Base-by-base conservation (phyloP, 2,888 invertebrate genomes). In the Ophioninae sp. region DNA sequence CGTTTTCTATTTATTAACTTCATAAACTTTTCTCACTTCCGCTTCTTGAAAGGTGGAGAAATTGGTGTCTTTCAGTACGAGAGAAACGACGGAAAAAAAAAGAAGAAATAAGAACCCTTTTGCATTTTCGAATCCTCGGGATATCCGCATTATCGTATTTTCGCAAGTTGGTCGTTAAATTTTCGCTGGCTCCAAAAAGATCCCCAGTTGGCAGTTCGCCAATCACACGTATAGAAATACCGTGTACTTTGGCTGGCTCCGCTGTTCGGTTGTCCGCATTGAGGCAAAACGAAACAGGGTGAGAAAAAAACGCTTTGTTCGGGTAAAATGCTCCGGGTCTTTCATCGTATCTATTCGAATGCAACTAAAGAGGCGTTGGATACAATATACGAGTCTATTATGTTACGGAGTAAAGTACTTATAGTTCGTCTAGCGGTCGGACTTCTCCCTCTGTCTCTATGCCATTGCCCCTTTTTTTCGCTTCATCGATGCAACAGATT, bases 271-370 rank as follows among this genome's bases (percentile, higher is more conserved):
- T 79, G 86, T 82, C 83, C 76, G 81, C 85, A 85, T 85, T 85
- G 86, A 84, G 82, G 88, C 83, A 85, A 87, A 87, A 85, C 87
- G 88, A 89, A 88, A 87, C 86, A 89, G 84, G 85, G 83, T 67
- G 81, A 84, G 79, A 72, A 83, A 84, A 81, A 72, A 83, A 84
- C 83, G 73, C 85, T 85, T 84, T 82, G 86, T 85, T 83, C 80
- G 80, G 64, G 64, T 41, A 68, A 81, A 84, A 84, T 65, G 71
- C 74, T 75, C 69, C 37, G 56, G 44, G 63, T 80, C 73, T 83
- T 72, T 84, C 78, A 75, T 69, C 68, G 58, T 56, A 75, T 82
- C 75, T 73, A 61, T 64, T 61, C 63, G 68, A 78, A 74, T 81
- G 81, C 78, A 72, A 74, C 67, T 44, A 68, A 75, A 78, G 78